These are phyloP conservation scores for Cephus pulcher DNA, from an alignment of 2,888 invertebrate species.

Conservation along the genomic window DNA sequence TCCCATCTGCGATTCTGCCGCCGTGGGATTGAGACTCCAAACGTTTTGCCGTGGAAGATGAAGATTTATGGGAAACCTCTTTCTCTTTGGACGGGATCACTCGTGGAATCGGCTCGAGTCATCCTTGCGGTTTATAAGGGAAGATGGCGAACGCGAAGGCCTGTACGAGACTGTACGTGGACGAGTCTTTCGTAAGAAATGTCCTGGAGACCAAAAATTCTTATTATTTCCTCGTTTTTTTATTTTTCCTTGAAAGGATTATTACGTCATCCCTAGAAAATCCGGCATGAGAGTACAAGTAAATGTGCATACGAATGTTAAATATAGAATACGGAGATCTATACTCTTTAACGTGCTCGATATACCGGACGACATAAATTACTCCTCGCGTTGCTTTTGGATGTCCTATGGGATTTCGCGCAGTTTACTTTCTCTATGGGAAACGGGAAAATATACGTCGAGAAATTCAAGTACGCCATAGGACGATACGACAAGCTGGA, in stretches of 20 bases:
- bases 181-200: background rate
- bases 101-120: background rate
- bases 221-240: background rate
- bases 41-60: background rate
- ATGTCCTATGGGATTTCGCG: background rate
- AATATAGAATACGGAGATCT: background rate
- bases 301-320: background rate
- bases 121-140: background rate
- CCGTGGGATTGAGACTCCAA: conserved; percentile 6
- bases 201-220: background rate
- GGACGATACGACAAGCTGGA: background rate
- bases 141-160: background rate
- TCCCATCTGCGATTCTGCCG: conserved; percentile 8
- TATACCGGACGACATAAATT: background rate
- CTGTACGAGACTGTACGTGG: background rate
- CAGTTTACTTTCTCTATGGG: background rate
- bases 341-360: background rate
- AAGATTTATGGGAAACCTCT: background rate
- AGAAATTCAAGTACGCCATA: background rate
- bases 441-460: background rate
- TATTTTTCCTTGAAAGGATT: background rate
- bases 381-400: background rate
- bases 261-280: background rate
- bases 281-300: background rate
- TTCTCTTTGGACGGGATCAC: background rate